phyloP scores from a whole-genome alignment of 2,113 vertebrate species.

The Alligator mississippiensis region DNA sequence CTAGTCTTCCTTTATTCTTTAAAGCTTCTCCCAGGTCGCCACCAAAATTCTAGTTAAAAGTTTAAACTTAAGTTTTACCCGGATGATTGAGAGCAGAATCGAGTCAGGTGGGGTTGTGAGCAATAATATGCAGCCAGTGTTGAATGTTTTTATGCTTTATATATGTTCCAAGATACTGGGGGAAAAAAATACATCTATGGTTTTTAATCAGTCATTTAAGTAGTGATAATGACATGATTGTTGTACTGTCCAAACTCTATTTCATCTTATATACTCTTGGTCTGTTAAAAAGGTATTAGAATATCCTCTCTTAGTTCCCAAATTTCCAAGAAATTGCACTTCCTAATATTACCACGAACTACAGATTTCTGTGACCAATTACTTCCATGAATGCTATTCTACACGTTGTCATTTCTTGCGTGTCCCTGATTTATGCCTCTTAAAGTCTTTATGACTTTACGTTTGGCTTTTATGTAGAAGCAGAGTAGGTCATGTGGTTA shows the following conservation, averaged over 20 bases:
- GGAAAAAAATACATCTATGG: not conserved
- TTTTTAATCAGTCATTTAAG: not conserved
- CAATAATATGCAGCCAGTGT: not conserved
- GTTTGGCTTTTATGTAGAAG: slow-evolving; percentile 49
- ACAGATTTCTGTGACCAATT: slow-evolving; percentile 62
- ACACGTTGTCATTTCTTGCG: slow-evolving; percentile 16
- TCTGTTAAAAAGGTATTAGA: slow-evolving; percentile 1
- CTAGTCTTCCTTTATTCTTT: not conserved
- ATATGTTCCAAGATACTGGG: not conserved
- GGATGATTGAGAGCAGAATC: not conserved
- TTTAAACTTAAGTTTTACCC: not conserved
- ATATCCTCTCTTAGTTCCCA: not conserved
- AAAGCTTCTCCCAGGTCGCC: not conserved
- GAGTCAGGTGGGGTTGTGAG: not conserved
- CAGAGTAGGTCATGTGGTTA: slow-evolving; percentile 42
- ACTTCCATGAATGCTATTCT: slow-evolving; percentile 52
- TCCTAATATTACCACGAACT: slow-evolving; percentile 36
- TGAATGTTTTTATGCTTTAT: not conserved
- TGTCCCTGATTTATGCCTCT: slow-evolving; percentile 28
- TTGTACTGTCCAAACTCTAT: not conserved
- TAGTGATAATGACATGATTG: not conserved
- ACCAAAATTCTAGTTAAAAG: not conserved
- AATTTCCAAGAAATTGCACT: slow-evolving; percentile 3
- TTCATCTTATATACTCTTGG: not conserved
- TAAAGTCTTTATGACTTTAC: slow-evolving; percentile 32